Evolutionary conservation across 2,797 vertebrate species (phyloP), one percentile per base, ranked within the genome.

Genomic region (Epinephelus malabaricus): DNA sequence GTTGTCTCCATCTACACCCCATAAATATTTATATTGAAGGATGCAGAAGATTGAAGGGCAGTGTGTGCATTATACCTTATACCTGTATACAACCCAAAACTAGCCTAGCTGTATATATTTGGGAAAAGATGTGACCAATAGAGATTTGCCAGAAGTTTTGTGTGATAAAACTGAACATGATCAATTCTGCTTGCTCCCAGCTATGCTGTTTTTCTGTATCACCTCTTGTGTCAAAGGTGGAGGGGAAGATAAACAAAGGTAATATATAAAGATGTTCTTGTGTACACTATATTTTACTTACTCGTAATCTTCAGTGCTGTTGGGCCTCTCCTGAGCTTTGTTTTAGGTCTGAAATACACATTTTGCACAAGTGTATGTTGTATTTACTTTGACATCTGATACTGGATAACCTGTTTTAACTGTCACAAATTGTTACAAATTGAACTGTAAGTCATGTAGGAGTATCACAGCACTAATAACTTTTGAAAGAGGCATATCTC

Each of bases 241-340:
- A 82, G 75, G 78, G 70, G 56, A 85, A 74, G 64, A 82, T 81
- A 89, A 83, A 88, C 78, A 80, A 87, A 92, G 60, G 45, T 92
- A 92, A 92, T 93, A 90, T 93, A 92, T 92, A 66, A 82, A 81
- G 27, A 76, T 76, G 27, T 84, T 82, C 65, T 81, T 84, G 69
- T 91, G 66, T 83, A 88, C 65, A 83, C 75, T 71, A 55, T 83
- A 59, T 79, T 73, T 61, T 40, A 56, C 21, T 73, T 73, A 60
- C 59, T 17, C 50, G 81, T 89, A 76, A 50, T 78, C 49, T 78
- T 79, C 60, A 59, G 46, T 66, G 40, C 73, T 76, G 25, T 83
- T 74, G 73, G 18, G 45, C 66, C 64, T 82, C 38, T 73, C 23
- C 63, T 43, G 47, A 61, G 62, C 46, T 68, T 69, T 77, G 68